These are phyloP conservation scores for Myotis myotis DNA, from an alignment of 2,797 vertebrate genomes.

Conservation along the genomic window DNA sequence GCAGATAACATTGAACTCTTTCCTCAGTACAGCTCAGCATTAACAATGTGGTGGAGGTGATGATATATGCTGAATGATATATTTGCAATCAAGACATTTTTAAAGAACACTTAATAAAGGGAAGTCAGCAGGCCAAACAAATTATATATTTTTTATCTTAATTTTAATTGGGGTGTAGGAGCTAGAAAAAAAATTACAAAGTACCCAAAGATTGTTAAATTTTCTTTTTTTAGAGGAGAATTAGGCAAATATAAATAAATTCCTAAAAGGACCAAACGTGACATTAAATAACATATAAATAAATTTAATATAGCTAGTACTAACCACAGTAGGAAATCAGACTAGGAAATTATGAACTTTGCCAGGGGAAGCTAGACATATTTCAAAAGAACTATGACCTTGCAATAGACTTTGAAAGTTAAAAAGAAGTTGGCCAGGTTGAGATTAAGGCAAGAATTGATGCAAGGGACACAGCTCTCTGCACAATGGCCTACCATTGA, in stretches of 20 bases:
- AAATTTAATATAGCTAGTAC: neutral
- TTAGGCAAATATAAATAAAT: neutral
- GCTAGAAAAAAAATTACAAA: neutral
- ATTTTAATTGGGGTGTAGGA: neutral
- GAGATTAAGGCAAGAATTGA: neutral
- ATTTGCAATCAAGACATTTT: slow-evolving; percentile 51
- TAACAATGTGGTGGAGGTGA: slow-evolving; percentile 6
- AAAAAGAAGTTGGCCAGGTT: neutral
- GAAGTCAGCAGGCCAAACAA: slow-evolving; percentile 9
- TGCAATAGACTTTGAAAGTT: neutral
- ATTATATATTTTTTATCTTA: neutral
- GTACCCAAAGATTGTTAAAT: neutral
- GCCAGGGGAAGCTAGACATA: neutral
- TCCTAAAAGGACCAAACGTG: neutral
- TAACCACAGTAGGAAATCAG: neutral
- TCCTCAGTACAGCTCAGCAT: neutral
- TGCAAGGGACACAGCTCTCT: neutral
- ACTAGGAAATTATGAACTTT: neutral
- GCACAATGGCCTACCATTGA: neutral
- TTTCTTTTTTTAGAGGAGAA: neutral
- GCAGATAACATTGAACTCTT: neutral
- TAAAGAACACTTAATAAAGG: slow-evolving; percentile 40
- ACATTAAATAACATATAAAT: neutral
- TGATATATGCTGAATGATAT: slow-evolving; percentile 30
- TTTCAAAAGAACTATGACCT: neutral